Base-by-base conservation (phyloP, 2,113 vertebrate genomes). In the Sapajus apella region DNA sequence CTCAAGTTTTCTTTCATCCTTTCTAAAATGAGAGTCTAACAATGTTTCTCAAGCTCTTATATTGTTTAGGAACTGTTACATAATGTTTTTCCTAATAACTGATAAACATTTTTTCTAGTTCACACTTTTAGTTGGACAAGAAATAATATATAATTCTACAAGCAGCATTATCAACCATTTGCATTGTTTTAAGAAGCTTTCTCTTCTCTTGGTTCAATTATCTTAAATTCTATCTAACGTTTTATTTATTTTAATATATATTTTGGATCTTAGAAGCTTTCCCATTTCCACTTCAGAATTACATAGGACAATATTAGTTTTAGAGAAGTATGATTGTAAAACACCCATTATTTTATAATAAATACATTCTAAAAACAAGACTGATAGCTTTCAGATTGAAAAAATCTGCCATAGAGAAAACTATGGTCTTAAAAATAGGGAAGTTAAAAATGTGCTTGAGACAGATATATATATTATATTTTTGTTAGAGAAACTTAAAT, bases 1-100 rank as follows among this genome's bases (percentile, higher is more conserved):
- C 8, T 93, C n/a, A 77, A 87, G 11, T 81, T 93, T 91, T 97
- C 90, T 94, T 93, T n/a, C 80, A 58, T 93, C 18, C 27, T 93
- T 79, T 58, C 52, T 70, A 94, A 75, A 18, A 86, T 37, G 23
- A 84, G 3, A 84, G 10, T 52, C 23, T 6, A 87, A 87, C 23
- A 84, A 43, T 43, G 30, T 85, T 84, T 83, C 21, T 68, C 80
- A 90, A 68, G 1, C 37, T 68, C 12, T 84, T 89, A 92, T n/a
- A 75, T 37, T 73, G 25, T 56, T 96, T 87, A 84, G 3, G 40
- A 88, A 75, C 16, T 85, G n/a, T 75, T 72, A 92, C 25, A n/a
- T 92, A 80, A 87, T 70, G 70, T 66, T 90, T 76, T 95, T 70
- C 45, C 50, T 86, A 37, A 72, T 87, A 6, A 73, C 0, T 95